These are phyloP conservation scores for Scaptomyza hsui DNA, from an alignment of 1,140 invertebrate genomes.

Conservation along the genomic window DNA sequence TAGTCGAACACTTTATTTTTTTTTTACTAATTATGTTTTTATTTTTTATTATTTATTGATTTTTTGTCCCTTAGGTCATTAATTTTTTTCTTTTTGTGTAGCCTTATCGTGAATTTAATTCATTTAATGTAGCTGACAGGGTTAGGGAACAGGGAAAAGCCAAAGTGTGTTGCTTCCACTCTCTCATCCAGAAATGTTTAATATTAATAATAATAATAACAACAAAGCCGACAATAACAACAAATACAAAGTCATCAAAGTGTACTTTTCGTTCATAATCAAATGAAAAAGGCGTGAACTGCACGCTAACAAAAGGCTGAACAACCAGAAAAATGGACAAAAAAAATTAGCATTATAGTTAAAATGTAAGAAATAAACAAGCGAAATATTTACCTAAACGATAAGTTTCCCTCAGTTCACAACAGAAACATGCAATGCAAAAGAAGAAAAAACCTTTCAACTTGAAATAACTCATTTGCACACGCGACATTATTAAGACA, in stretches of 20 bases:
- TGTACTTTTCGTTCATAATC: conserved; percentile 43
- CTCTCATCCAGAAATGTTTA: no score
- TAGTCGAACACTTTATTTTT: no score
- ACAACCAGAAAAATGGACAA: conserved; percentile 9
- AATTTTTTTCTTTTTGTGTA: conserved; percentile 18
- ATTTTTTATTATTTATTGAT: conserved; percentile 34
- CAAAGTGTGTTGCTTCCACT: no score
- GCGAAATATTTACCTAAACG: conserved; percentile 59
- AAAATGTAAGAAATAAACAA: conserved; percentile 51
- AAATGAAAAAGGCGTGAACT: conserved; percentile 52
- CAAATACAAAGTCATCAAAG: no score
- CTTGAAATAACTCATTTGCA: conserved; percentile 32
- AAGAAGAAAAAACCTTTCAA: conserved; percentile 1
- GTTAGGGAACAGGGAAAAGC: background rate
- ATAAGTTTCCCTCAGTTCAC: conserved; percentile 27
- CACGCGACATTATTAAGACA: conserved; percentile 51
- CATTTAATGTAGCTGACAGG: conserved; percentile 49
- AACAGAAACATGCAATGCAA: conserved; percentile 23
- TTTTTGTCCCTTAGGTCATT: conserved; percentile 35
- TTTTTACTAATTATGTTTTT: conserved; percentile 2
- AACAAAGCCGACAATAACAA: no score
- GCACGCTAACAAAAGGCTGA: conserved; percentile 37
- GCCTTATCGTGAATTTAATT: conserved; percentile 44
- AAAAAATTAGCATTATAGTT: conserved; percentile 47
- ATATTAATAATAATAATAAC: no score